Base-by-base conservation (phyloP, 2,888 invertebrate genomes). In the Cetonia aurata region DNA sequence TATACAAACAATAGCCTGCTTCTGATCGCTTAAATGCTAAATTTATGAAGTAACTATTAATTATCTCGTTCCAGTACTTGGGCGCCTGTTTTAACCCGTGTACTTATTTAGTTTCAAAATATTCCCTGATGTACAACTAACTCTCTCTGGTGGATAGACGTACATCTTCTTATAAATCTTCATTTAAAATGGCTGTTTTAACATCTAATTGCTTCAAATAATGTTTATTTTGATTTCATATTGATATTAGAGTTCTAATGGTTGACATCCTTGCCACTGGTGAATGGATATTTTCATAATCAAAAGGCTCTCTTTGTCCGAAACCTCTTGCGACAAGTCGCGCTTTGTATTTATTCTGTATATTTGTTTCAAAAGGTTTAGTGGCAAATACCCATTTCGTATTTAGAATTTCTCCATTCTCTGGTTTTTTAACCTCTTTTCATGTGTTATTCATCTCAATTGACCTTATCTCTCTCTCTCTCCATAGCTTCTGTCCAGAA, bases 141-240 rank as follows among this genome's bases (percentile, higher is more conserved):
- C 4, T n/a, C 53, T 31, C 25, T 31, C 4, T 25, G 53, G 33
- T 12, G 15, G 50, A 9, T 17, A 10, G 9, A 50, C 15, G 3
- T 15, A 50, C 3, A 50, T 50, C 50, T 17, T 50, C 50, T 15
- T 3, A 9, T 17, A 50, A 3, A 3, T 50, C 3, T 8, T 17
- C 50, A 9, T 50, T 13, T 15, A 50, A 9, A 17, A 50, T 76
- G 15, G 50, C 50, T 17, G 50, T 50, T 50, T 50, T 15, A 3
- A 50, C 50, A 17, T 76, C 77, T 37, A 72, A 67, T 50, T 25
- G 25, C 4, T 25, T 4, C 4, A 25, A 25, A 3, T 25, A 1
- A 25, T 25, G 4, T 25, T 1, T 3, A 25, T 3, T 1, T 25
- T 25, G 25, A 25, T 25, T 25, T 3, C 3, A 1, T 3, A 25